Conservation (phyloP, 2,888 invertebrate species). For the Tetropium fuscum region DNA sequence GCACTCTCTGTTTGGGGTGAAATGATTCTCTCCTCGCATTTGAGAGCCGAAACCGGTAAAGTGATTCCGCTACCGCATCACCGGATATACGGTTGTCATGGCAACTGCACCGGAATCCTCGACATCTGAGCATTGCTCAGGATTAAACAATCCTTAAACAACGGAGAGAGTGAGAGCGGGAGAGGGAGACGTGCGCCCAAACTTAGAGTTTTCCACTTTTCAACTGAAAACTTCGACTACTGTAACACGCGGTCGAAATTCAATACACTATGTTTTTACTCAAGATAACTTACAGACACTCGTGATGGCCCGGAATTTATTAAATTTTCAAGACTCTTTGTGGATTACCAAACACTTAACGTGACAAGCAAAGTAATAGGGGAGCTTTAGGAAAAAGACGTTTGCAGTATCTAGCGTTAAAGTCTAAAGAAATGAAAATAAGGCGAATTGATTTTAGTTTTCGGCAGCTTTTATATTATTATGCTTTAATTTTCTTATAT, state of each 20-base stretch:
- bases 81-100: conserved; percentile 58
- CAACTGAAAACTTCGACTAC: conserved; percentile 36
- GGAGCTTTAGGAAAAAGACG: conserved; percentile 1
- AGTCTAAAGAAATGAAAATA: too few relatives aligned
- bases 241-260: conserved; percentile 35
- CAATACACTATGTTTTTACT: conserved; percentile 24
- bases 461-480: too few relatives aligned
- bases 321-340: conserved; percentile 16
- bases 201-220: conserved; percentile 44
- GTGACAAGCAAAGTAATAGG: background rate
- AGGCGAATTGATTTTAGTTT: too few relatives aligned
- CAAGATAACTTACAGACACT: conserved; percentile 16
- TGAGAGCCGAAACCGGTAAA: conserved; percentile 54
- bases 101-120: conserved; percentile 59
- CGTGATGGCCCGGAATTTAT: conserved; percentile 13
- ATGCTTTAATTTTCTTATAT: too few relatives aligned
- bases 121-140: conserved; percentile 58
- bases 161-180: conserved; percentile 43
- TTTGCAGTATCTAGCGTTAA: too few relatives aligned
- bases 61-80: conserved; percentile 59
- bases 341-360: conserved; percentile 12
- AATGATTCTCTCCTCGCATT: conserved; percentile 39
- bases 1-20: conserved; percentile 29
- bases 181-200: conserved; percentile 35
- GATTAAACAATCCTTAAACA: conserved; percentile 56